These are phyloP conservation scores for Caenorhabditis angaria DNA, from an alignment of 2,888 invertebrate genomes.

Conservation along the genomic window DNA sequence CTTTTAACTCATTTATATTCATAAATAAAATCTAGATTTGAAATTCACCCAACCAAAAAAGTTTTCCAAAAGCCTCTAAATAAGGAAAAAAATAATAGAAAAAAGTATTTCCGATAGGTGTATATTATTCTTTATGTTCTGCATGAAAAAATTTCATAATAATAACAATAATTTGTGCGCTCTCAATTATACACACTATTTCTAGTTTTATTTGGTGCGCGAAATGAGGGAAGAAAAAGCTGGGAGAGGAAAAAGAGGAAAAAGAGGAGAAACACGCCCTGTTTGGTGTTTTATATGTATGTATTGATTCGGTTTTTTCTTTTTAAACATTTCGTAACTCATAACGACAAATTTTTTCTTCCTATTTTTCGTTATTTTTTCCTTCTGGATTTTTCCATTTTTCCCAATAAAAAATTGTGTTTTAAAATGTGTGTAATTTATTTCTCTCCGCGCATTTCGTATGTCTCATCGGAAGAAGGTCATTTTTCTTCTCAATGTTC, in stretches of 20 bases:
- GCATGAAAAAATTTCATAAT: too few relatives aligned
- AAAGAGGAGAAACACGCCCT: slow-evolving; percentile 5
- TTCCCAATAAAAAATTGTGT: too few relatives aligned
- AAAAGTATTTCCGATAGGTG: too few relatives aligned
- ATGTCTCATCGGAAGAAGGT: not conserved
- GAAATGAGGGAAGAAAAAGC: not conserved
- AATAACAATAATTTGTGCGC: not conserved
- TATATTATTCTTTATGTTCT: too few relatives aligned
- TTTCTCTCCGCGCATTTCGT: too few relatives aligned
- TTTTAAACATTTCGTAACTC: slow-evolving; percentile 6
- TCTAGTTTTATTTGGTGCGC: not conserved
- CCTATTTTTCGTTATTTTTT: slow-evolving; percentile 2
- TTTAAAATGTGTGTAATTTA: not conserved
- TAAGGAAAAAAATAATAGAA: too few relatives aligned
- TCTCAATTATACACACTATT: not conserved
- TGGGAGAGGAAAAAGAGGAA: not conserved
- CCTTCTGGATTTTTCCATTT: too few relatives aligned
- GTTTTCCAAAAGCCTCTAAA: too few relatives aligned
- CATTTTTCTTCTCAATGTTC: not conserved
- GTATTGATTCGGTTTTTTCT: slow-evolving; percentile 5
- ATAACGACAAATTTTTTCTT: not conserved
- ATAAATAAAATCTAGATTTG: too few relatives aligned
- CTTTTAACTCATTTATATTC: too few relatives aligned
- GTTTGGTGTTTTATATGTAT: slow-evolving; percentile 12
- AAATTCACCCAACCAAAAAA: too few relatives aligned